These are phyloP conservation scores for Trichopoda pennipes DNA, from an alignment of 2,888 invertebrate genomes.

Conservation along the genomic window DNA sequence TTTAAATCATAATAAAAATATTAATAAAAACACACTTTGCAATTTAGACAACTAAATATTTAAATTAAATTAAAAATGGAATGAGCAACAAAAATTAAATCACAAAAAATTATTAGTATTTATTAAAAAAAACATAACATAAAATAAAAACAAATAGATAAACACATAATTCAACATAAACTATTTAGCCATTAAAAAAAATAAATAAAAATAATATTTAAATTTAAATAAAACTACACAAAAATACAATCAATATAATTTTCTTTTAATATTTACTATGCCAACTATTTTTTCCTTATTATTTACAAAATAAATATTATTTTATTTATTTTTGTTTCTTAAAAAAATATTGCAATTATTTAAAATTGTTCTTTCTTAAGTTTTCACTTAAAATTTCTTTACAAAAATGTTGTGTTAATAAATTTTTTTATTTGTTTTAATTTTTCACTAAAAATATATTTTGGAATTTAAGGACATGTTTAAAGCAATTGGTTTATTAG, in stretches of 20 bases:
- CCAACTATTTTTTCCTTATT: not conserved
- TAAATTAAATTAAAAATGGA: slow-evolving; percentile 42
- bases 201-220: slow-evolving; percentile 26
- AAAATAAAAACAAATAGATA: slow-evolving; percentile 48
- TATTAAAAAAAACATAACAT: slow-evolving; percentile 40
- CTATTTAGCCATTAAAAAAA: slow-evolving; percentile 34
- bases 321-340: not conserved
- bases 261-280: slow-evolving; percentile 2
- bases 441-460: no score
- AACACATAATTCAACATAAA: slow-evolving; percentile 53
- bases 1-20: slow-evolving; percentile 47
- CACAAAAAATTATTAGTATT: slow-evolving; percentile 59
- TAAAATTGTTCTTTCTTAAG: slow-evolving; percentile 12
- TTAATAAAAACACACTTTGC: slow-evolving; percentile 47
- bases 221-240: slow-evolving; percentile 33
- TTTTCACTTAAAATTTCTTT: not conserved
- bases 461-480: no score
- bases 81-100: slow-evolving; percentile 34
- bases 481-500: no score
- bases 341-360: slow-evolving; percentile 42
- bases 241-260: slow-evolving; percentile 47
- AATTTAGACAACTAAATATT: slow-evolving; percentile 56
- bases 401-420: no score
- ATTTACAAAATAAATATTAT: not conserved
- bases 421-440: no score